phyloP scores from a whole-genome alignment of 2,888 invertebrate species.

The Torymus auratus region DNA sequence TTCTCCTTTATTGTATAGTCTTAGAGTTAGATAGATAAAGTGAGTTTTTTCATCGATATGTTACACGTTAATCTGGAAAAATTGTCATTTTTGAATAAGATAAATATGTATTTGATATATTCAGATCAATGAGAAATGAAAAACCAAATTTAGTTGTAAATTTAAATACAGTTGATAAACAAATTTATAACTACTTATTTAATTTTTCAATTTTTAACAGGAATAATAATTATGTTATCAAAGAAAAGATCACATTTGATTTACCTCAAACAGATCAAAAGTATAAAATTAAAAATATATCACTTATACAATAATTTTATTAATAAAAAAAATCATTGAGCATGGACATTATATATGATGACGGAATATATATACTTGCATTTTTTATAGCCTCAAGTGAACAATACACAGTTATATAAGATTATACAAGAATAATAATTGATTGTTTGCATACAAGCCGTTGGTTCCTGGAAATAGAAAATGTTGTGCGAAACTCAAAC shows the following conservation, averaged over 20 bases:
- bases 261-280: too few relatives aligned
- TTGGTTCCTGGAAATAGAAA: background rate
- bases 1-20: slow-evolving; percentile 15
- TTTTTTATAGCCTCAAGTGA: background rate
- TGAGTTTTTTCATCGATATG: slow-evolving; percentile 37
- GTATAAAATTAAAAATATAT: too few relatives aligned
- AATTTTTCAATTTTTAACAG: too few relatives aligned
- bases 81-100: background rate
- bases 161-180: too few relatives aligned
- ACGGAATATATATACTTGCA: too few relatives aligned
- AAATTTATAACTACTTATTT: too few relatives aligned
- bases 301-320: too few relatives aligned
- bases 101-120: background rate
- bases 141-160: too few relatives aligned
- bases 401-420: slow-evolving; percentile 4
- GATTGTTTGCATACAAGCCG: slow-evolving; percentile 27
- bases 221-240: too few relatives aligned
- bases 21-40: slow-evolving; percentile 25
- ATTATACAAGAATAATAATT: slow-evolving; percentile 29
- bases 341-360: too few relatives aligned
- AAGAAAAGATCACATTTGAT: too few relatives aligned
- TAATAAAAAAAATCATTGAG: too few relatives aligned
- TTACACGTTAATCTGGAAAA: slow-evolving; percentile 40
- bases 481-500: slow-evolving; percentile 27
- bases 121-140: background rate